Conservation (phyloP, 2,888 invertebrate species). For the Anaspis maculata region DNA sequence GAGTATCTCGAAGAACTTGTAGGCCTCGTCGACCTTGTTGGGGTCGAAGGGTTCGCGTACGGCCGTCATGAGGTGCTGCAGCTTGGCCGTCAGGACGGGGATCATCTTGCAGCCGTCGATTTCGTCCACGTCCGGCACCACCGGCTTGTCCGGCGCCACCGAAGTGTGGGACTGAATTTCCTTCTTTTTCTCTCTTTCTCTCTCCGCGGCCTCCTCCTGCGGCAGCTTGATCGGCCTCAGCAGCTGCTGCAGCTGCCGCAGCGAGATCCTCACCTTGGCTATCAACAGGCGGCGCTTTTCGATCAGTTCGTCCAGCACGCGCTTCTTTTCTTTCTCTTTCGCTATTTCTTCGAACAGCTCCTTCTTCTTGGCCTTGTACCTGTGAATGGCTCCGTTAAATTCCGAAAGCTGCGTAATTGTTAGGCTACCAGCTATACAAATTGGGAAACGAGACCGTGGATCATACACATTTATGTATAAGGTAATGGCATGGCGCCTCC, state of each 20-base stretch:
- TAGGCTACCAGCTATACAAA: no score
- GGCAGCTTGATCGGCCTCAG: background rate
- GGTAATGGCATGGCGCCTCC: no score
- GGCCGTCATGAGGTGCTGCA: conserved; percentile 17
- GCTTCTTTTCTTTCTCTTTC: conserved; percentile 41
- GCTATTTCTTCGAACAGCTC: conserved; percentile 42
- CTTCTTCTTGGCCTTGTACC: conserved; percentile 46
- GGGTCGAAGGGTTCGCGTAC: conserved; percentile 18
- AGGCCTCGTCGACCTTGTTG: conserved; percentile 20
- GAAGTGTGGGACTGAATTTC: background rate
- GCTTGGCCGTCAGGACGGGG: conserved; percentile 20
- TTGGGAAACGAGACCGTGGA: no score
- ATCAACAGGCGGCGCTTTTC: background rate
- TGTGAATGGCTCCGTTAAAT: no score
- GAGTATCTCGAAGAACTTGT: conserved; percentile 24
- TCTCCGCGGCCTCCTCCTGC: no score
- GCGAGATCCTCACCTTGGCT: conserved; percentile 49
- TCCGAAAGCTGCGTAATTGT: no score
- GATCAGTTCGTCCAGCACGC: background rate
- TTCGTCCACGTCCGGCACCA: conserved; percentile 1
- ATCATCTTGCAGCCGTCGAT: conserved; percentile 22
- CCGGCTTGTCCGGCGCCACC: background rate
- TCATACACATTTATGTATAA: no score
- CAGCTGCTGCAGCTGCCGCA: conserved; percentile 22
- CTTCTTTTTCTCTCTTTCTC: background rate